These are phyloP conservation scores for Diabrotica virgifera DNA, from an alignment of 1,140 invertebrate species.

Conservation along the genomic window DNA sequence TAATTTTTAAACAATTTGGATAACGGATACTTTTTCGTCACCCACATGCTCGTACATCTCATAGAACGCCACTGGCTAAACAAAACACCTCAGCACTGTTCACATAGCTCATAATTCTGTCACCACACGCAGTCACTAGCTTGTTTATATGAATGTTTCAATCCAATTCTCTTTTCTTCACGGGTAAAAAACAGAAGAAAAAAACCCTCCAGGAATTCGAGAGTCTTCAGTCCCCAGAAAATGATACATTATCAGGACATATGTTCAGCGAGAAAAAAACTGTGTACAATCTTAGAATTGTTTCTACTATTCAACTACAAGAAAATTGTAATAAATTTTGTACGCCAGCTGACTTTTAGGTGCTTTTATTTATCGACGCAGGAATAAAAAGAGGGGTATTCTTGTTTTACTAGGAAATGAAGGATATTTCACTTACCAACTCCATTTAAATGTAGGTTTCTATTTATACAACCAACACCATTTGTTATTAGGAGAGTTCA, in stretches of 20 bases:
- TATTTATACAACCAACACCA: background rate
- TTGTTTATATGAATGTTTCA: slow-evolving; percentile 42
- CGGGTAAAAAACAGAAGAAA: slow-evolving; percentile 30
- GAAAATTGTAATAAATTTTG: slow-evolving; percentile 25
- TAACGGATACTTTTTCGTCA: too few species aligned
- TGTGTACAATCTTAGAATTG: slow-evolving; percentile 22
- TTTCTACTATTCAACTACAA: slow-evolving; percentile 20
- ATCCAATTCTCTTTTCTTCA: slow-evolving; percentile 29
- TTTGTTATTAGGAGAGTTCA: too few species aligned
- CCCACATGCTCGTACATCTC: too few species aligned
- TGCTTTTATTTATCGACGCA: slow-evolving; percentile 10
- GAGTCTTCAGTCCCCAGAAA: slow-evolving; percentile 26
- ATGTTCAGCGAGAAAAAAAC: slow-evolving; percentile 25
- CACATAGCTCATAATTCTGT: slow-evolving; percentile 44
- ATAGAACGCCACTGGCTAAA: slow-evolving; percentile 31
- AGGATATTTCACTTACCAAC: slow-evolving; percentile 13
- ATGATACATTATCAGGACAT: slow-evolving; percentile 24
- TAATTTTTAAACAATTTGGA: too few species aligned
- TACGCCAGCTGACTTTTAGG: slow-evolving; percentile 11
- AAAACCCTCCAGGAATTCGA: slow-evolving; percentile 29
- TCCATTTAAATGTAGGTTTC: background rate
- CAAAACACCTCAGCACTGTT: slow-evolving; percentile 33
- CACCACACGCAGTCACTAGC: slow-evolving; percentile 38
- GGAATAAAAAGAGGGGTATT: slow-evolving; percentile 6
- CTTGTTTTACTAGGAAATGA: slow-evolving; percentile 13